A percentile compares a stretch with the other conserved stretches of the same genome.
phyloP scores from a whole-genome alignment of 2,888 invertebrate genomes.

The Platerodrilus igneus region DNA sequence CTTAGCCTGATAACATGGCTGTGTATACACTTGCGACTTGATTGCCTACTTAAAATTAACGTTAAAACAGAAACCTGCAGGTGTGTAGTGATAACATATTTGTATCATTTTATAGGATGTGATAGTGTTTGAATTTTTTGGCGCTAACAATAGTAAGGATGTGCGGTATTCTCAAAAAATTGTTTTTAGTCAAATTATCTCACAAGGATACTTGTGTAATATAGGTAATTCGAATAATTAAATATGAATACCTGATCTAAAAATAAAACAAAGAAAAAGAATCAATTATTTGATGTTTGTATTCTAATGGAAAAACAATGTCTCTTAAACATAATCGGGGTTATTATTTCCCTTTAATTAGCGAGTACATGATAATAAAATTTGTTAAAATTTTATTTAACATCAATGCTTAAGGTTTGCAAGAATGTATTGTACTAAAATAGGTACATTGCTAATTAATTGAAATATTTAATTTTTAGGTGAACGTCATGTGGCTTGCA shows the following conservation, averaged over 20 bases:
- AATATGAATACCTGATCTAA: constrained; percentile 27
- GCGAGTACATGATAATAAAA: no score
- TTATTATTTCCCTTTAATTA: no score
- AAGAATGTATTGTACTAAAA: no score
- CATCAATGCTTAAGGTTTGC: no score
- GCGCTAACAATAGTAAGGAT: constrained; percentile 4
- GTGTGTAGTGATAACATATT: no score
- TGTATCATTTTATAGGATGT: no score
- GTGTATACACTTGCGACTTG: constrained; percentile 12
- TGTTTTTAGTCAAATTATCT: constrained; percentile 22
- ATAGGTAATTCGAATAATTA: constrained; percentile 24
- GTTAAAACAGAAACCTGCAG: constrained; percentile 36
- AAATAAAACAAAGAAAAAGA: constrained; percentile 20
- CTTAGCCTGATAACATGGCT: constrained; percentile 10
- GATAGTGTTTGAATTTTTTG: no score
- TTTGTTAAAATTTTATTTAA: no score
- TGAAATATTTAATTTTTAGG: no score
- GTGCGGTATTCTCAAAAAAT: no score
- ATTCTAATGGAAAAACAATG: constrained; percentile 11
- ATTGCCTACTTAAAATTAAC: constrained; percentile 21
- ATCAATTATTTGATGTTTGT: constrained; percentile 13
- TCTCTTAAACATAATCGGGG: no score
- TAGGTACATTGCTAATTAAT: no score
- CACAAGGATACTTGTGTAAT: constrained; percentile 30
- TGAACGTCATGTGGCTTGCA: constrained; percentile 34